Base-by-base conservation (phyloP, 2,888 invertebrate species). In the Hypomecis punctinalis region DNA sequence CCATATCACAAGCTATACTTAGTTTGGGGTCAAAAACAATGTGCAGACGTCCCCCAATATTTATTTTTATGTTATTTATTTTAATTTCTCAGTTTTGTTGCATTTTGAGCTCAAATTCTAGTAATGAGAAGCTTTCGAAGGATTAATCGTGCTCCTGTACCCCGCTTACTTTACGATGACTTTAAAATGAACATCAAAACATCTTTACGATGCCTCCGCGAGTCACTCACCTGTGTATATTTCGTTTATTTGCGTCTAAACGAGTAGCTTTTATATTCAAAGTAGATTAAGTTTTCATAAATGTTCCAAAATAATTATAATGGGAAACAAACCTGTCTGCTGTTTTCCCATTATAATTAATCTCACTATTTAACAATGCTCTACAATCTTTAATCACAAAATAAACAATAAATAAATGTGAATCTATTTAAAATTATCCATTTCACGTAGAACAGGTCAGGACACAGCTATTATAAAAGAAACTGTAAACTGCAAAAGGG, bases 121-220 rank as follows among this genome's bases (percentile, higher is more conserved):
- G 53, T 64, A 64, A 66, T 64, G 55, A 58, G 58, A 47, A 39
- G 33, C 52, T 61, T 60, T 45, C 39, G 49, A 55, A 55, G 64
- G 60, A 60, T 60, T 64, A 54, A 62, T 56, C 52, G 52, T 59
- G 49, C 40, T 52, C 58, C 35, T 47, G 49, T 47, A 55, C 62
- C 63, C 57, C 45, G 42, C 63, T 63, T 64, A 43, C 13, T 69
- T 69, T 66, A 69, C 67, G 67, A 63, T 47, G 51, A 58, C 57
- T 61, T 61, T 59, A 58, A 54, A 61, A 61, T 57, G 61, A 53
- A 61, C 69, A 67, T 69, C 61, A 67, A 67, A 69, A 35, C 53
- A 53, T 57, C 62, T 63, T 68, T 63, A 59, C 53, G 56, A 47
- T 51, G 37, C 36, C 54, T 58, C 13, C 39, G n/a, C 53, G 45